Base-by-base conservation (phyloP, 2,888 invertebrate species). In the Lamproptera curius region DNA sequence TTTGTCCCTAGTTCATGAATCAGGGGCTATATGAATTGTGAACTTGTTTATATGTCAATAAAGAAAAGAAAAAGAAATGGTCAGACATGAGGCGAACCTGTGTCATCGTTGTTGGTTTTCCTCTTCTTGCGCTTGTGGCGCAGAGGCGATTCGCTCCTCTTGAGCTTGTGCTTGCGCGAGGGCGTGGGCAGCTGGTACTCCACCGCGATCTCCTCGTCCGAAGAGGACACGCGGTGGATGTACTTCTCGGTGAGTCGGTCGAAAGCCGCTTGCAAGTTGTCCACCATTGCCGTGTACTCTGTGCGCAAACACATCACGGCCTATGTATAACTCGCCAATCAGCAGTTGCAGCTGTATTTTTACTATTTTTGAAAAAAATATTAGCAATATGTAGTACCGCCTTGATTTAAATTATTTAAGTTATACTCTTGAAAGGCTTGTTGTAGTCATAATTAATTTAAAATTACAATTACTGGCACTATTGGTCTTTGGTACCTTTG, bases 211-310 rank as follows among this genome's bases (percentile, higher is more conserved):
- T 92, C 92, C 70, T 93, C 93, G 67, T 96, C 96, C 16, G 95
- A 94, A 1, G 93, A 93, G 8, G 93, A 92, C 55, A 94, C 90
- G 61, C 94, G 92, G 70, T 95, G 94, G 55, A 96, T 90, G 74
- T 94, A 96, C 65, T 94, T 92, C 68, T 94, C 93, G 2, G 95
- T 94, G 10, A 95, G 92, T 54, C 93, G 91, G 58, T 95, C 93
- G 68, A 97, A 96, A 9, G 93, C 95, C 59, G 92, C 90, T 73
- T 94, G 92, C 47, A 97, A 85, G 70, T 93, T 95, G 67, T 94
- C 93, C 8, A 94, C 95, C 96, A 96, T 96, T 70, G 92, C 92
- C 1, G 95, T 95, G 63, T 96, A 96, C 76, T 96, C 96, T 96
- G 76, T 38, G 82, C 20, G 20, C n/a, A n/a, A n/a, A n/a, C n/a